Percentiles rank a stretch among this genome's conserved stretches.
Conservation (phyloP, 2,797 vertebrate species). For the Phoxinus dragarum region DNA sequence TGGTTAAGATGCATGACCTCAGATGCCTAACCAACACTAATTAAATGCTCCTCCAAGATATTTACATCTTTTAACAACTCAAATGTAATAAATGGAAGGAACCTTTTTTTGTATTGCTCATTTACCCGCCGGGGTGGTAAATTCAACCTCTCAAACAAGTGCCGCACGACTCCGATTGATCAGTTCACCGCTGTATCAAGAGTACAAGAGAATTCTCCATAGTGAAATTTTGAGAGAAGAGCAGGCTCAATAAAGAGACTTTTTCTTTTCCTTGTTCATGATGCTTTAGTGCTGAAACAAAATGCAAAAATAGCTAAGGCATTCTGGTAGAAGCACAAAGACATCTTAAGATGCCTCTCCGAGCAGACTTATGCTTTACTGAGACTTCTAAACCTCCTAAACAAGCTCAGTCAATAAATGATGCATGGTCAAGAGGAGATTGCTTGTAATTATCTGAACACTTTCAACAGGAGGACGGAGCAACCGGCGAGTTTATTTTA, state of each 20-base stretch:
- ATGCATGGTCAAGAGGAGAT: slow-evolving; percentile 30
- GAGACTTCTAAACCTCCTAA: slow-evolving; percentile 6
- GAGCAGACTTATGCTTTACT: slow-evolving; percentile 52
- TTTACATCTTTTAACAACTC: slow-evolving; percentile 64
- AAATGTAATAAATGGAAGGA: slow-evolving; percentile 53
- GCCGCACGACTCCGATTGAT: slow-evolving; percentile 61
- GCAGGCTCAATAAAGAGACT: slow-evolving; percentile 43
- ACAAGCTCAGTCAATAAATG: slow-evolving; percentile 35
- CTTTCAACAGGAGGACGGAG: not conserved
- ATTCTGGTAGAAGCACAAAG: slow-evolving; percentile 34
- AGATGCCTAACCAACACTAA: slow-evolving; percentile 60
- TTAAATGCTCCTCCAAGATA: slow-evolving; percentile 62
- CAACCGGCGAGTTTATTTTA: not conserved
- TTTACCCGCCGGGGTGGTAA: slow-evolving; percentile 37
- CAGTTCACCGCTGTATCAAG: slow-evolving; percentile 32
- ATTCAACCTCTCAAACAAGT: slow-evolving; percentile 59
- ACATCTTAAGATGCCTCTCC: not conserved
- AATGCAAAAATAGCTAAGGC: slow-evolving; percentile 29
- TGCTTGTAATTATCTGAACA: slow-evolving; percentile 36
- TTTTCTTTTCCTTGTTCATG: slow-evolving; percentile 40
- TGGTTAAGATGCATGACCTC: slow-evolving; percentile 53
- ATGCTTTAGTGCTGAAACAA: slow-evolving; percentile 22
- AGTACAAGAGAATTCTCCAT: slow-evolving; percentile 40
- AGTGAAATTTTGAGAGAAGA: slow-evolving; percentile 54
- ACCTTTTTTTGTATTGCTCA: slow-evolving; percentile 30